Evolutionary conservation across 23 tunicate species (phyloP).

Genomic region (Corella eumyota): DNA sequence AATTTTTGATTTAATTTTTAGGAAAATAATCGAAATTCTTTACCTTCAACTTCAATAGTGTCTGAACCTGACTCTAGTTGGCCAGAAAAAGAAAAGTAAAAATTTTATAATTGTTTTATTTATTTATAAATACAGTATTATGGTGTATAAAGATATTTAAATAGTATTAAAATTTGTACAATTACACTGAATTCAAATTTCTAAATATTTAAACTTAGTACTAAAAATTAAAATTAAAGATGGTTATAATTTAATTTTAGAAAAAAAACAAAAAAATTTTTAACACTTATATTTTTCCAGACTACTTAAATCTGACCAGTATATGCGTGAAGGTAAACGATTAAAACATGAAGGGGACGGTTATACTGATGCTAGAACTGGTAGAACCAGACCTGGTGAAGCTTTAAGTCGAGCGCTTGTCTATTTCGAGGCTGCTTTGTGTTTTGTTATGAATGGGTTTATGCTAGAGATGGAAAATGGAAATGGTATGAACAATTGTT

Average conservation of each 20-base stretch:
- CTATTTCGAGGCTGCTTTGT: conserved; percentile 69
- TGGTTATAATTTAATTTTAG: not conserved
- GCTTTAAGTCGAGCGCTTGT: conserved; percentile 54
- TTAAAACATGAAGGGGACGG: conserved; percentile 78
- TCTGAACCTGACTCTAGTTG: conserved; percentile 69
- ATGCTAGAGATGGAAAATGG: conserved; percentile 60
- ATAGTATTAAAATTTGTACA: too few relatives aligned
- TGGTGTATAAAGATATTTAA: not conserved
- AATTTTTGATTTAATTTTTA: too few relatives aligned
- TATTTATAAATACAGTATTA: not conserved
- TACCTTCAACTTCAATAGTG: conserved; percentile 17
- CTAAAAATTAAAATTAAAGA: not conserved
- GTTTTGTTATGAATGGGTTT: conserved; percentile 70
- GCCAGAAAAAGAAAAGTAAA: conserved; percentile 76
- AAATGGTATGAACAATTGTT: conserved; percentile 9
- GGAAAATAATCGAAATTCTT: conserved; percentile 5
- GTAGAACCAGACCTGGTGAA: conserved; percentile 44
- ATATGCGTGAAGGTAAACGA: conserved; percentile 57
- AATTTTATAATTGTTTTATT: not conserved
- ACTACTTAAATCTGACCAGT: conserved; percentile 54
- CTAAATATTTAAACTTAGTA: not conserved
- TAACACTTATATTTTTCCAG: conserved; percentile 8
- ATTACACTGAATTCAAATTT: not conserved
- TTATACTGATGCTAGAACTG: conserved; percentile 31
- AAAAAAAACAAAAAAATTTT: not conserved